Conservation (phyloP, 2,113 vertebrate species). For the Eupsittula cactorum region DNA sequence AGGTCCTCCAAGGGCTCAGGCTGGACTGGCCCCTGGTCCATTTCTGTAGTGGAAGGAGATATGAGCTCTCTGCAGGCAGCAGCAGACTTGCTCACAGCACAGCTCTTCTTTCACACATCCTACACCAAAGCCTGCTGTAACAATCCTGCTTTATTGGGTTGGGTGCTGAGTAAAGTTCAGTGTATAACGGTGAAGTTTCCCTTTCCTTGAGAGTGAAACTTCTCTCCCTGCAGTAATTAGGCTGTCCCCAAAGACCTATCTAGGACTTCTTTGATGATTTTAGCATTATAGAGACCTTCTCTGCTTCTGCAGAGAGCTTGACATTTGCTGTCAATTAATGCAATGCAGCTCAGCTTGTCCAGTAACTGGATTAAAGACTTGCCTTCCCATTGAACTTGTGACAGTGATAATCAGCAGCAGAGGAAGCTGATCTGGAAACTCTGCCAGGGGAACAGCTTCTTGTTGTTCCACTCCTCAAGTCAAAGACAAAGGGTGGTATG, state of each 20-base stretch:
- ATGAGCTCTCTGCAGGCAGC: not conserved
- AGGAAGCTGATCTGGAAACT: conserved; percentile 16
- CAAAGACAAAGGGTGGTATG: conserved; percentile 38
- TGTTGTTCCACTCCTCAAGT: not conserved
- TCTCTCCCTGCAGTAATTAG: conserved; percentile 29
- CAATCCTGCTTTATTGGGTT: not conserved
- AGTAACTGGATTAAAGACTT: conserved; percentile 46
- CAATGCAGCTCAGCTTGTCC: conserved; percentile 2
- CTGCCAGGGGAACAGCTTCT: not conserved
- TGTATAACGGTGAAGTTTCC: not conserved
- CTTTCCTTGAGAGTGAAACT: conserved; percentile 3
- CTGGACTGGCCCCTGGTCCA: not conserved
- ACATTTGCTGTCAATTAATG: conserved; percentile 43
- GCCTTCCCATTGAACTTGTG: not conserved
- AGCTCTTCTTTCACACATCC: not conserved
- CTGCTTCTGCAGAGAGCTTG: conserved; percentile 28
- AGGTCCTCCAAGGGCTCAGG: not conserved
- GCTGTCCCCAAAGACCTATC: not conserved
- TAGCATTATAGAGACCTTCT: not conserved
- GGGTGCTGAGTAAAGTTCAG: not conserved
- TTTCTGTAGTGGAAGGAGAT: not conserved
- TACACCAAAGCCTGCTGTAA: not conserved
- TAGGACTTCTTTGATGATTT: not conserved
- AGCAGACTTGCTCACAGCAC: not conserved
- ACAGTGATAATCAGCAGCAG: conserved; percentile 22